Evolutionary conservation across 2,888 invertebrate species (phyloP).

Genomic region (Ischnura elegans): DNA sequence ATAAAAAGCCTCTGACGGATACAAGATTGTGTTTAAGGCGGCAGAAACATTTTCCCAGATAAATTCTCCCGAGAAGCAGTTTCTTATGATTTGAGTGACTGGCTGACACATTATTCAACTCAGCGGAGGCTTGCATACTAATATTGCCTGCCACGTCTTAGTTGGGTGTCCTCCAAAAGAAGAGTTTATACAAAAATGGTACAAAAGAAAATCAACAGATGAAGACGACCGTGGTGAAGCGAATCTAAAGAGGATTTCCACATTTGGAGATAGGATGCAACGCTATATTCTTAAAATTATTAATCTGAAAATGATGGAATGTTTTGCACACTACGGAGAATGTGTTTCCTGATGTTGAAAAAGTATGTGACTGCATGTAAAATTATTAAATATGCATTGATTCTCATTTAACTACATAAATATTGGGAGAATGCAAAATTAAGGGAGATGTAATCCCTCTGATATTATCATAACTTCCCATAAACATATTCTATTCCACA

Average conservation of each 20-base stretch:
- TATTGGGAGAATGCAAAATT: no score
- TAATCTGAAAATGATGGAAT: no score
- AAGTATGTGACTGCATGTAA: no score
- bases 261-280: background rate
- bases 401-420: no score
- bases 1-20: background rate
- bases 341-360: no score
- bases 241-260: background rate
- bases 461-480: no score
- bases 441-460: no score
- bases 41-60: background rate
- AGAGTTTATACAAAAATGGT: background rate
- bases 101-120: slow-evolving; percentile 25
- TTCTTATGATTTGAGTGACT: slow-evolving; percentile 22
- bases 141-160: background rate
- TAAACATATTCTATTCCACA: no score
- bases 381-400: no score
- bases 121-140: background rate
- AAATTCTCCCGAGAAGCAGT: background rate
- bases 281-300: background rate
- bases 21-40: background rate
- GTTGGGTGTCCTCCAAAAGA: background rate
- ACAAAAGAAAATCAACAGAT: background rate
- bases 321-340: no score
- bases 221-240: background rate